phyloP scores from a whole-genome alignment of 2,888 invertebrate genomes.

The Apamea epomidion region DNA sequence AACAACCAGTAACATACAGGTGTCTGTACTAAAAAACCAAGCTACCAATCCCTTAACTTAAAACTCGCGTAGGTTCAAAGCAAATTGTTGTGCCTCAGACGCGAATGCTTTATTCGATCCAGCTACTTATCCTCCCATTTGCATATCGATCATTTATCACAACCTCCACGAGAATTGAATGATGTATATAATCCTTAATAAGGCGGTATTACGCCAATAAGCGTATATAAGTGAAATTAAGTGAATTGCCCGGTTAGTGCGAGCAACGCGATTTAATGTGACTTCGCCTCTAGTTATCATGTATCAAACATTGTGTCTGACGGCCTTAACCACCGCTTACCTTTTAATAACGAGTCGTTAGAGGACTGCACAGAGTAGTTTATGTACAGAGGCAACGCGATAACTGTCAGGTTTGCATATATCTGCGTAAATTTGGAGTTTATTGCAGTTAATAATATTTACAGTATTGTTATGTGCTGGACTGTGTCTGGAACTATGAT shows the following conservation, averaged over 20 bases:
- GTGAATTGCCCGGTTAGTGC: slow-evolving; percentile 81
- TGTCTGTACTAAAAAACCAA: not conserved
- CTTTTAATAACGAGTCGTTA: slow-evolving; percentile 86
- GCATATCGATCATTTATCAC: slow-evolving; percentile 64
- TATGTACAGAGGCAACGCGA: slow-evolving; percentile 43
- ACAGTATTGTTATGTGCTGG: not conserved
- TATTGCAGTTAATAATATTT: not conserved
- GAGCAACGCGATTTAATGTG: slow-evolving; percentile 82
- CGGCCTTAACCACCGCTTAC: slow-evolving; percentile 79
- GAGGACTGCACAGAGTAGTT: slow-evolving; percentile 77
- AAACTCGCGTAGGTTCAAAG: not conserved
- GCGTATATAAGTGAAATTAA: slow-evolving; percentile 85
- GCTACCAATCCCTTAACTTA: not conserved
- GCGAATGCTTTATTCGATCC: slow-evolving; percentile 40
- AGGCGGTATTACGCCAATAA: slow-evolving; percentile 80
- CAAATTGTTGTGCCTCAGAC: slow-evolving; percentile 35
- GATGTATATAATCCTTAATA: slow-evolving; percentile 81
- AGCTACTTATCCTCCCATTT: slow-evolving; percentile 57
- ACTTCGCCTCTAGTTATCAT: slow-evolving; percentile 88
- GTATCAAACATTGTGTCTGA: slow-evolving; percentile 83
- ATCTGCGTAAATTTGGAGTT: not conserved
- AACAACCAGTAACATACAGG: not conserved
- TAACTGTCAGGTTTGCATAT: slow-evolving; percentile 15
- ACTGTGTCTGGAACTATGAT: not conserved
- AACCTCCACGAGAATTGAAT: slow-evolving; percentile 69